Percentiles rank a stretch among this genome's conserved stretches.
These are phyloP conservation scores for Anticlea derivata DNA, from an alignment of 2,888 invertebrate species.

Conservation along the genomic window DNA sequence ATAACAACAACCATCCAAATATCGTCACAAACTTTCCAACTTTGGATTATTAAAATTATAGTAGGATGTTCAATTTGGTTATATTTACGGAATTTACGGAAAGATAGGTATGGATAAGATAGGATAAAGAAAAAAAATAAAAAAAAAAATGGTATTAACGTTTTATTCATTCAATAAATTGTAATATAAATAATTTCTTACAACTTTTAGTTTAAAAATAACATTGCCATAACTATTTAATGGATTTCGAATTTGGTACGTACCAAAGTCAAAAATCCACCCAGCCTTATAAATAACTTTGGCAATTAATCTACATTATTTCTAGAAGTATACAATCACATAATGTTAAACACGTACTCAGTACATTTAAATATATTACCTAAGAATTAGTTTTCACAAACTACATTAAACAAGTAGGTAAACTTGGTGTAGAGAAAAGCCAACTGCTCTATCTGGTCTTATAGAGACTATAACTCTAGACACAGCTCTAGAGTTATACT, in stretches of 20 bases:
- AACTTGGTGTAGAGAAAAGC: background rate
- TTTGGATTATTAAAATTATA: too few relatives aligned
- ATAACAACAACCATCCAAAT: too few relatives aligned
- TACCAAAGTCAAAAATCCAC: constrained; percentile 52
- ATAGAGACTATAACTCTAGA: too few relatives aligned
- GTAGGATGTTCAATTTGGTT: too few relatives aligned
- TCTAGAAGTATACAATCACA: constrained; percentile 24
- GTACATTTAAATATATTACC: constrained; percentile 15
- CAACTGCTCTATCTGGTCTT: too few relatives aligned
- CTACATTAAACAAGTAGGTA: constrained; percentile 2
- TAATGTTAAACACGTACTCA: constrained; percentile 25
- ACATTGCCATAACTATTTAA: constrained; percentile 60
- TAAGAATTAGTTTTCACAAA: too few relatives aligned
- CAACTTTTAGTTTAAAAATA: constrained; percentile 28
- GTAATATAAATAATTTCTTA: constrained; percentile 30
- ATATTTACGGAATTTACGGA: too few relatives aligned
- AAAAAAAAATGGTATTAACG: constrained; percentile 24
- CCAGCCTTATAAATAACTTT: constrained; percentile 71
- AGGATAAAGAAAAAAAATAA: constrained; percentile 16
- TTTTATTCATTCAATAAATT: constrained; percentile 47
- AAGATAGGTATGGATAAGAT: too few relatives aligned
- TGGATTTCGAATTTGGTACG: constrained; percentile 42
- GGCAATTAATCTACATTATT: constrained; percentile 45
- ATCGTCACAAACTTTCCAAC: too few relatives aligned
- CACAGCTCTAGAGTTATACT: too few relatives aligned